Conservation (phyloP, 2,797 vertebrate genomes). For the Bucorvus abyssinicus region DNA sequence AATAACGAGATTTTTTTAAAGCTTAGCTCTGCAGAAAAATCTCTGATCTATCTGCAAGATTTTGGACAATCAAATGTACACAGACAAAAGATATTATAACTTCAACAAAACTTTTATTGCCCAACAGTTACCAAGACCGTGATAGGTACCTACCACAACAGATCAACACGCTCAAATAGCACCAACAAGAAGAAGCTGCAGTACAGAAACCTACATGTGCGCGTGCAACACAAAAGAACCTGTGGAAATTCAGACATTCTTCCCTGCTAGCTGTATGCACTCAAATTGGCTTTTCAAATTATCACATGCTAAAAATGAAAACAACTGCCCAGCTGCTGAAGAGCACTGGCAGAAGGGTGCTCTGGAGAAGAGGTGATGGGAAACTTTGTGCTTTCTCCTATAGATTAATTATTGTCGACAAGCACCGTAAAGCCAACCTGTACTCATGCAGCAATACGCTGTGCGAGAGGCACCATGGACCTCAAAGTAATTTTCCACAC, state of each 20-base stretch:
- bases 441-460: accelerated
- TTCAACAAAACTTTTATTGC: not conserved
- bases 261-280: not conserved
- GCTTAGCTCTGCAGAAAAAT: constrained; percentile 30
- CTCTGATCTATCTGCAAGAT: not conserved
- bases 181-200: not conserved
- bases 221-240: not conserved
- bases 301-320: constrained; percentile 36
- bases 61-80: not conserved
- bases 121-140: not conserved
- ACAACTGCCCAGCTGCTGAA: constrained; percentile 34
- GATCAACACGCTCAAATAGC: not conserved
- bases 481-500: not conserved
- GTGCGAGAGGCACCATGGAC: not conserved
- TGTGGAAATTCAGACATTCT: constrained; percentile 40
- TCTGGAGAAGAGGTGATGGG: not conserved
- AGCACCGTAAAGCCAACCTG: not conserved
- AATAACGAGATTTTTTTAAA: not conserved
- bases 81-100: not conserved
- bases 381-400: not conserved
- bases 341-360: not conserved
- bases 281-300: constrained; percentile 51
- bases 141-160: not conserved
- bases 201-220: not conserved
- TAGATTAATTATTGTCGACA: not conserved